These are phyloP conservation scores for Sarotherodon lohbergeri DNA, from an alignment of 2,113 vertebrate species.

Conservation along the genomic window DNA sequence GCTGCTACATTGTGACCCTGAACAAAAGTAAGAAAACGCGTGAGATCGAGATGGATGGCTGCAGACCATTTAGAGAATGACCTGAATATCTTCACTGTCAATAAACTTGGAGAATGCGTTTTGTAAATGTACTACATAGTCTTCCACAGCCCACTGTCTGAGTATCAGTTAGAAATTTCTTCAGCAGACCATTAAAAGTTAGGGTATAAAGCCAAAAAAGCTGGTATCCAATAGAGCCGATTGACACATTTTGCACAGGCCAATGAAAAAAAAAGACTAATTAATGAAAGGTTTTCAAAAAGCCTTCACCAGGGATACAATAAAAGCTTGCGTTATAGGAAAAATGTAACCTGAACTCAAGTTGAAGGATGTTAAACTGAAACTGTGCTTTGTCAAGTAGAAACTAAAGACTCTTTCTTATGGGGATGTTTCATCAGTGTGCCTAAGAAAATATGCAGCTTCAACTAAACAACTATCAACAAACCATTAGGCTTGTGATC, in stretches of 20 bases:
- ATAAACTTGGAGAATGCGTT: background rate
- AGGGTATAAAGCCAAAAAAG: background rate
- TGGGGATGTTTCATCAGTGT: background rate
- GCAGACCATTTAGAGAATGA: background rate
- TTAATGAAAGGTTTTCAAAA: too few species aligned
- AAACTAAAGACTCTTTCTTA: background rate
- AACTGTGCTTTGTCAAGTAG: background rate
- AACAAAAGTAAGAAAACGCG: background rate
- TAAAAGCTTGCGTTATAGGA: background rate
- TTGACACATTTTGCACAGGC: background rate
- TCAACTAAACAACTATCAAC: background rate
- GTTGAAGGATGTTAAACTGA: background rate
- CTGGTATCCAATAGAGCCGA: background rate
- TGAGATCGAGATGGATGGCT: background rate
- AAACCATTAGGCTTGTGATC: background rate
- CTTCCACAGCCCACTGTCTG: background rate
- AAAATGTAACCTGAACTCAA: background rate
- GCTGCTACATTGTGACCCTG: background rate
- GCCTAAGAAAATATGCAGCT: background rate
- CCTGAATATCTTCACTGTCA: fast-evolving
- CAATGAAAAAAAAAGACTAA: background rate
- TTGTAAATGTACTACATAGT: background rate
- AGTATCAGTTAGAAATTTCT: background rate
- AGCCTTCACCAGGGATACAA: background rate
- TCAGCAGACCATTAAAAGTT: background rate